A percentile compares a stretch with the other conserved stretches of the same genome.
These are phyloP conservation scores for Pissodes strobi DNA, from an alignment of 1,140 invertebrate species.

Conservation along the genomic window DNA sequence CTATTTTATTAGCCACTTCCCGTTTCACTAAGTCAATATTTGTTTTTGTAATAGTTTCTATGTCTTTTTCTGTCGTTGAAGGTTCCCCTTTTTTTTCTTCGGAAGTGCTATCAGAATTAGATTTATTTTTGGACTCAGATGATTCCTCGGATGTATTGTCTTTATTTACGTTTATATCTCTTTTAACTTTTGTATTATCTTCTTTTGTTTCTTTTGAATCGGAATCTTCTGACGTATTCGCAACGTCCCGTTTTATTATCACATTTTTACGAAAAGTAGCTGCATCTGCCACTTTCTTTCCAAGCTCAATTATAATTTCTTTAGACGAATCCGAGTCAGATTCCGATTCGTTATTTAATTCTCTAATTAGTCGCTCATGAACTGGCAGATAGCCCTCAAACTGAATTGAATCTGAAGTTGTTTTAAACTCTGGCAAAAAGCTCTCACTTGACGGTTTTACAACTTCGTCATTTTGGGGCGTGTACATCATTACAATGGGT, in stretches of 20 bases:
- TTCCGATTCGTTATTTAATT: not conserved
- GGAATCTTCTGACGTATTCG: constrained; percentile 5
- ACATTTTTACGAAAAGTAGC: no score
- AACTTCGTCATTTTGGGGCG: constrained; percentile 1
- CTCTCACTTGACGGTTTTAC: not conserved
- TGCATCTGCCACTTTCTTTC: no score
- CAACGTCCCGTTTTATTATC: constrained; percentile 6
- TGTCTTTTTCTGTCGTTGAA: no score
- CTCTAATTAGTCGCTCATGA: not conserved
- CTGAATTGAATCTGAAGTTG: no score
- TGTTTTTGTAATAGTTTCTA: no score
- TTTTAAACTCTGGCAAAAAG: not conserved
- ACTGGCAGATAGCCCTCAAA: not conserved
- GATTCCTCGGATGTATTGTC: no score
- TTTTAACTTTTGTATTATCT: not conserved
- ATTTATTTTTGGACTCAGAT: constrained; percentile 5
- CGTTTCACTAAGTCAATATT: no score
- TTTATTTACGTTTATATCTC: no score
- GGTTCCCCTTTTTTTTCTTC: not conserved
- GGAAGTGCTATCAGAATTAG: constrained; percentile 4
- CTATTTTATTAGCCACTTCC: no score
- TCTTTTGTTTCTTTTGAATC: not conserved
- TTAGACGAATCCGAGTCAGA: constrained; percentile 5
- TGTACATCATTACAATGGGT: constrained; percentile 8
- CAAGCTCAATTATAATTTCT: not conserved